Conservation (phyloP, 2,888 invertebrate species). For the Chesias legatella region DNA sequence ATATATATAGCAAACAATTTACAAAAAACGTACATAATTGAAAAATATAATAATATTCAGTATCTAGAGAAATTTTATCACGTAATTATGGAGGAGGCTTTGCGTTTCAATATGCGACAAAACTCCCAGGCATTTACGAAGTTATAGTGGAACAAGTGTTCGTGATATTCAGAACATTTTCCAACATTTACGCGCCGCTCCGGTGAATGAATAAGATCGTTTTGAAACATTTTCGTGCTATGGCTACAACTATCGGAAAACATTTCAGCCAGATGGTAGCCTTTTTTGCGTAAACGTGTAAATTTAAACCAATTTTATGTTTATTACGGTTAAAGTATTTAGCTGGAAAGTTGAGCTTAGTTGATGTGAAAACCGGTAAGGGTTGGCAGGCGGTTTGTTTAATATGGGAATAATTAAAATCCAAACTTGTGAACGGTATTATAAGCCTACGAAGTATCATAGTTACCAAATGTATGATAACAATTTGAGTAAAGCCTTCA, state of each 20-base stretch:
- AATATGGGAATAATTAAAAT: too few species aligned
- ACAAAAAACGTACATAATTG: slow-evolving; percentile 5
- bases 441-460: too few species aligned
- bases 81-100: slow-evolving; percentile 16
- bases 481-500: too few species aligned
- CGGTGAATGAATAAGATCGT: slow-evolving; percentile 23
- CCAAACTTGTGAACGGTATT: too few species aligned
- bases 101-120: slow-evolving; percentile 19
- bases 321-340: slow-evolving; percentile 1
- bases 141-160: slow-evolving; percentile 22
- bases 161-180: slow-evolving; percentile 22
- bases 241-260: slow-evolving; percentile 19
- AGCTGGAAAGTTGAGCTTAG: too few species aligned
- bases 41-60: slow-evolving; percentile 2
- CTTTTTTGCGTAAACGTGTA: slow-evolving; percentile 9
- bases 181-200: slow-evolving; percentile 21
- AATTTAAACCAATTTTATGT: slow-evolving; percentile 1
- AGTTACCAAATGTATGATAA: too few species aligned
- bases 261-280: slow-evolving; percentile 20
- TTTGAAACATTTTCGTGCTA: slow-evolving; percentile 21
- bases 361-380: too few species aligned
- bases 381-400: not conserved
- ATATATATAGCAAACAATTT: too few species aligned
- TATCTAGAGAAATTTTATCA: slow-evolving; percentile 18
- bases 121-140: slow-evolving; percentile 16